These are phyloP conservation scores for Pteropus alecto DNA, from an alignment of 2,113 vertebrate species.

Conservation along the genomic window DNA sequence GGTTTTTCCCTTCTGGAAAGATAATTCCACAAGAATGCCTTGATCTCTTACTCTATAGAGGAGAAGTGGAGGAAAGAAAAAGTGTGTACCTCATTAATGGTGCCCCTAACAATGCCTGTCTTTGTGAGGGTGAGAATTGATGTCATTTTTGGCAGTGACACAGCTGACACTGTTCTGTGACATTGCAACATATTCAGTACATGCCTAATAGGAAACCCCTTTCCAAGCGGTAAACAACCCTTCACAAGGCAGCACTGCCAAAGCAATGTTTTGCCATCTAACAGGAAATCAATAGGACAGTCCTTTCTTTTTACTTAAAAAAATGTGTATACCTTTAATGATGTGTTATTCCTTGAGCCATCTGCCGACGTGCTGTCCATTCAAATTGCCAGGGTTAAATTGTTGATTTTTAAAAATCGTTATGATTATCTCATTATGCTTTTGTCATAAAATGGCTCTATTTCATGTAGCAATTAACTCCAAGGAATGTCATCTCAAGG, in stretches of 20 bases:
- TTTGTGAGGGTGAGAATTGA: conserved; percentile 78
- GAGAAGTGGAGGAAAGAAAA: conserved; percentile 61
- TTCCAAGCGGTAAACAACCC: conserved; percentile 63
- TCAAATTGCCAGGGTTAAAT: conserved; percentile 45
- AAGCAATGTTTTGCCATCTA: conserved; percentile 66
- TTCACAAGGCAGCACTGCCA: conserved; percentile 79
- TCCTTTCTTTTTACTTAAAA: conserved; percentile 23
- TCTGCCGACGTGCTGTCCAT: conserved; percentile 14
- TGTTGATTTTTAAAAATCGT: conserved; percentile 55
- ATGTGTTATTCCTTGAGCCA: conserved; percentile 6
- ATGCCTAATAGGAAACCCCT: conserved; percentile 78
- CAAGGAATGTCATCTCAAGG: conserved; percentile 44
- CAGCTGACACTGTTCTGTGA: conserved; percentile 78
- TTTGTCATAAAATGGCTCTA: conserved; percentile 70
- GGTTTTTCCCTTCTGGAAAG: conserved; percentile 44
- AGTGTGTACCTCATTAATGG: conserved; percentile 72
- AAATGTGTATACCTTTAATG: conserved; percentile 32
- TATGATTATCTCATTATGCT: conserved; percentile 58
- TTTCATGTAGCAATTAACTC: conserved; percentile 69
- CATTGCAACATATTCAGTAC: conserved; percentile 77
- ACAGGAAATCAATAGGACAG: conserved; percentile 60
- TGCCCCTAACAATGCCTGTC: conserved; percentile 74
- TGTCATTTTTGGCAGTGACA: conserved; percentile 84
- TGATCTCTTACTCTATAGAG: conserved; percentile 75
- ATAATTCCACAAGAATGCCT: conserved; percentile 79